Percentiles rank a stretch among this genome's conserved stretches.
These are phyloP conservation scores for Siphamia tubifer DNA, from an alignment of 2,113 vertebrate species.

Conservation along the genomic window DNA sequence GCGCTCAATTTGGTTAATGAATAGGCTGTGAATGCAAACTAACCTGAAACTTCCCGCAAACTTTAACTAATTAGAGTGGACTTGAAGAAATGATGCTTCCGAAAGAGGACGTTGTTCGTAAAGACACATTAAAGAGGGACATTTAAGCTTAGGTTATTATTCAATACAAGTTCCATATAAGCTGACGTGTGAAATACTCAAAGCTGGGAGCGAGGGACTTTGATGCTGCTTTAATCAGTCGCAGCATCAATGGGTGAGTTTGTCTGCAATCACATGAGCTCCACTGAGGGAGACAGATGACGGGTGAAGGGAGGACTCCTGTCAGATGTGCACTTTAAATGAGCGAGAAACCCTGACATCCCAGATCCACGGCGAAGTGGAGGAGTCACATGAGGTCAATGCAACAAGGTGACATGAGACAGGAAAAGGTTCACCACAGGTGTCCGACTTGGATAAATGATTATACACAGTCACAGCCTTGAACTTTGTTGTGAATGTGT, in stretches of 20 bases:
- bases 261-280: constrained; percentile 10
- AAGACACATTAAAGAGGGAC: background rate
- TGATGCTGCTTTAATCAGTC: constrained; percentile 50
- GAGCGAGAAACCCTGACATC: background rate
- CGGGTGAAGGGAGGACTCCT: constrained; percentile 20
- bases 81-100: constrained; percentile 4
- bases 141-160: constrained; percentile 20
- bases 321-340: constrained; percentile 18
- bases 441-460: constrained; percentile 19
- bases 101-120: constrained; percentile 8
- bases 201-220: constrained; percentile 27
- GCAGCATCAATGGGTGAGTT: constrained; percentile 6
- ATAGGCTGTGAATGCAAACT: constrained; percentile 31
- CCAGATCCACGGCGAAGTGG: background rate
- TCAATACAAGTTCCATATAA: constrained; percentile 19
- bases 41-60: constrained; percentile 34
- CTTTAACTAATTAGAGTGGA: constrained; percentile 42
- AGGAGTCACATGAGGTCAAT: constrained; percentile 4
- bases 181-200: constrained; percentile 39
- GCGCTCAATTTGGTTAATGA: constrained; percentile 47
- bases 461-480: background rate
- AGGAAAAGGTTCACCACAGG: background rate
- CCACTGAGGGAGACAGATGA: constrained; percentile 23
- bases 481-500: constrained; percentile 11
- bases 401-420: background rate